These are phyloP conservation scores for Stenurella melanura DNA, from an alignment of 2,888 invertebrate genomes.

Conservation along the genomic window DNA sequence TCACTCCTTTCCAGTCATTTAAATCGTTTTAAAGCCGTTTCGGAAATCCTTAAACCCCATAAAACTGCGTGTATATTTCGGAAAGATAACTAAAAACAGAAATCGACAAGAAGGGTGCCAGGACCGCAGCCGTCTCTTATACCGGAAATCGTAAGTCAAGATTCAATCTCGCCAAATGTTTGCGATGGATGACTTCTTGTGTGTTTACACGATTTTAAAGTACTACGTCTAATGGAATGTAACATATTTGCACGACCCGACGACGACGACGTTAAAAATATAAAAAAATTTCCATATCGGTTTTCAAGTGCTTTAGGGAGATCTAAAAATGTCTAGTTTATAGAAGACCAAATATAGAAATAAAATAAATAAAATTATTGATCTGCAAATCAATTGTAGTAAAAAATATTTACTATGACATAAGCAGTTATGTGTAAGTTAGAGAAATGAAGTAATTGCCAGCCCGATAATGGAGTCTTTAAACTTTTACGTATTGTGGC, in stretches of 20 bases:
- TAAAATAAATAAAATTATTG: no score
- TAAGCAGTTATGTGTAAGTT: no score
- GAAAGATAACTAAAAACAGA: conserved; percentile 62
- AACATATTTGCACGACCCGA: conserved; percentile 54
- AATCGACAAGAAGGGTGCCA: conserved; percentile 45
- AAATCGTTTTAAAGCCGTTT: conserved; percentile 60
- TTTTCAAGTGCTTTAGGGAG: conserved; percentile 21
- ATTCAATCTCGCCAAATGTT: conserved; percentile 58
- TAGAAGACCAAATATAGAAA: no score
- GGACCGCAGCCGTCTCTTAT: conserved; percentile 48
- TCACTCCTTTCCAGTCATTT: conserved; percentile 53
- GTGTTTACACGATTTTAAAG: conserved; percentile 57
- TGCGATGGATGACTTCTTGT: conserved; percentile 51
- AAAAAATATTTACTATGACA: no score
- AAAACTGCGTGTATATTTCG: conserved; percentile 61
- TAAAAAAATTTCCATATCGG: not conserved
- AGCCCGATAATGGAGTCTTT: no score
- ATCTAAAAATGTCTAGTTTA: conserved; percentile 5
- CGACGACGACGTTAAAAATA: conserved; percentile 41
- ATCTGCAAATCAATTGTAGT: no score
- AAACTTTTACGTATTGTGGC: no score
- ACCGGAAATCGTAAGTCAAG: conserved; percentile 59
- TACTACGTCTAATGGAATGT: conserved; percentile 55
- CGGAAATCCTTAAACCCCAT: conserved; percentile 65
- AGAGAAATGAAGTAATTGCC: no score